Percentiles rank a stretch among this genome's conserved stretches.
These are phyloP conservation scores for Autographa pulchrina DNA, from an alignment of 2,888 invertebrate species.

Conservation along the genomic window DNA sequence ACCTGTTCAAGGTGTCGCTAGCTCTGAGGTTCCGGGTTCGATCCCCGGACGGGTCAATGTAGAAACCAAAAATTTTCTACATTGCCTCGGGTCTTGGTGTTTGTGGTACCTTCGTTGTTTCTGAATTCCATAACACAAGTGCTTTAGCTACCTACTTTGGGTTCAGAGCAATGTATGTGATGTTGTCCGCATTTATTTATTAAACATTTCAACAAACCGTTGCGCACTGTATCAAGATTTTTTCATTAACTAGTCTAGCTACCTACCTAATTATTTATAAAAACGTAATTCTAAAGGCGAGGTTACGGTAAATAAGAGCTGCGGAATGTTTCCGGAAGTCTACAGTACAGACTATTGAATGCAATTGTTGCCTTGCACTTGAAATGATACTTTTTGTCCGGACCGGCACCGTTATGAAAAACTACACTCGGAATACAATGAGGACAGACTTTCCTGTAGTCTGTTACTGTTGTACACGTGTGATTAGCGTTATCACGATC, in stretches of 20 bases:
- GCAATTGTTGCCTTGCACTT: constrained; percentile 26
- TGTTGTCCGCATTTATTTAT: no score
- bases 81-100: no score
- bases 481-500: neutral
- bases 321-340: constrained; percentile 41
- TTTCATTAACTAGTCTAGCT: constrained; percentile 17
- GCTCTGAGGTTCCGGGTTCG: no score
- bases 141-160: no score
- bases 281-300: constrained; percentile 31
- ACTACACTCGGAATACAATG: neutral
- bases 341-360: constrained; percentile 10
- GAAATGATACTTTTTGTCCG: constrained; percentile 20
- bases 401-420: constrained; percentile 5
- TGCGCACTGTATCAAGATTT: constrained; percentile 18
- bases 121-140: no score
- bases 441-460: constrained; percentile 10
- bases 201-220: neutral
- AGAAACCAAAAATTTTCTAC: no score
- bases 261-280: constrained; percentile 12
- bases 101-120: no score
- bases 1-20: no score
- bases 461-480: neutral
- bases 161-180: no score
- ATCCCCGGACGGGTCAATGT: no score
- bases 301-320: constrained; percentile 31